A percentile compares a stretch with the other conserved stretches of the same genome.
Evolutionary conservation across 2,113 vertebrate species (phyloP).

Genomic region (Eonycteris spelaea): DNA sequence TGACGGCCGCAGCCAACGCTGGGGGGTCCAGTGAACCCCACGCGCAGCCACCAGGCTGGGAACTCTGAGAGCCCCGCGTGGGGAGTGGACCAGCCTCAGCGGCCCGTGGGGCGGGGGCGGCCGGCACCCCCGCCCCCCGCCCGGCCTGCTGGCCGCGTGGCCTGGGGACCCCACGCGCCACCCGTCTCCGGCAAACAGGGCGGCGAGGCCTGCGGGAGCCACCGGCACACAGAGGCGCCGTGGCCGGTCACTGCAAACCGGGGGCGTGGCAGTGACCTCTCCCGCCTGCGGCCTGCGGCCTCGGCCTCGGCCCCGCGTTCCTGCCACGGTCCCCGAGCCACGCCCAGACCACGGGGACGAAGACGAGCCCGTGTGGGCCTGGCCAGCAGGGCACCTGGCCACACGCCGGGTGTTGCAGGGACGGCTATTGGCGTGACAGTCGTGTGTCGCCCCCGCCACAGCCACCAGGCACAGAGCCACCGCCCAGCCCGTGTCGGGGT

Average conservation of each 20-base stretch:
- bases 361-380: not conserved
- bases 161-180: accelerated
- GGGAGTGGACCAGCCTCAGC: conserved; percentile 57
- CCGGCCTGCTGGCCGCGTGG: accelerated
- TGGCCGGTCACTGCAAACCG: too few relatives aligned
- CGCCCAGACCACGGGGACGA: not conserved
- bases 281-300: too few relatives aligned
- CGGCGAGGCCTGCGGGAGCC: too few relatives aligned
- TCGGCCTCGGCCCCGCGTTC: too few relatives aligned
- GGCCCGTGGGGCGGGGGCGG: conserved; percentile 26
- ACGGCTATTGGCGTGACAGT: accelerated
- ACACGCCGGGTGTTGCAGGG: accelerated
- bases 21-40: conserved; percentile 74
- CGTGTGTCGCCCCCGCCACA: accelerated
- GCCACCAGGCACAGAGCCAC: accelerated
- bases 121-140: too few relatives aligned
- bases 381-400: accelerated
- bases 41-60: conserved; percentile 67
- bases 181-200: accelerated
- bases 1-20: conserved; percentile 74
- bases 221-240: too few relatives aligned
- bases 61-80: conserved; percentile 25
- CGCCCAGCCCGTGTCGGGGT: not conserved
- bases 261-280: too few relatives aligned
- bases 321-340: too few relatives aligned